Evolutionary conservation across 2,113 vertebrate species (phyloP).

Genomic region (Dromaius novaehollandiae): DNA sequence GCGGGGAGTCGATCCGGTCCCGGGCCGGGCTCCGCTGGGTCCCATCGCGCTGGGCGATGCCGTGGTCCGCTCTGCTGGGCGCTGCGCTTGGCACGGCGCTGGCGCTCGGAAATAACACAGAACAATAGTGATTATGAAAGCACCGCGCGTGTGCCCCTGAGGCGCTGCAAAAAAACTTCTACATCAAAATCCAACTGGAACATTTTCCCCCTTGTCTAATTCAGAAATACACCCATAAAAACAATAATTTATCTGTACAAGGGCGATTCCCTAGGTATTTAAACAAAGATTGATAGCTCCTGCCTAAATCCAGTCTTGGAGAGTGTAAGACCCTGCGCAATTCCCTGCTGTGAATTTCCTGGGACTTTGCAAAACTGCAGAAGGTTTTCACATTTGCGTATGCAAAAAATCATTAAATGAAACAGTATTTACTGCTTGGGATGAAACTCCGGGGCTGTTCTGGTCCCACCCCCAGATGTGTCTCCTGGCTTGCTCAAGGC

Average conservation of each 20-base stretch:
- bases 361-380: neutral
- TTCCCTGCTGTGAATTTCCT: neutral
- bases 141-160: neutral
- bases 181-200: constrained; percentile 20
- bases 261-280: neutral
- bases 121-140: neutral
- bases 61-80: fast-evolving
- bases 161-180: constrained; percentile 22
- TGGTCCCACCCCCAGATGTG: neutral
- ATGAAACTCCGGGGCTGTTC: neutral
- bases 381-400: neutral
- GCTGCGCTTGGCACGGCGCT: neutral
- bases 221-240: constrained; percentile 37
- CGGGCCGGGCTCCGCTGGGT: neutral
- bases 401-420: neutral
- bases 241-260: neutral
- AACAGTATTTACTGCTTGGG: neutral
- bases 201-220: constrained; percentile 43
- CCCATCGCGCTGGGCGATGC: neutral
- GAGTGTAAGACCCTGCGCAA: neutral
- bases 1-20: fast-evolving
- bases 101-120: constrained; percentile 16
- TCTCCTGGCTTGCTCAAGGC: neutral
- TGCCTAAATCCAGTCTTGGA: neutral
- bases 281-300: constrained; percentile 6